Base-by-base conservation (phyloP, 2,113 vertebrate genomes). In the Catagonus wagneri region DNA sequence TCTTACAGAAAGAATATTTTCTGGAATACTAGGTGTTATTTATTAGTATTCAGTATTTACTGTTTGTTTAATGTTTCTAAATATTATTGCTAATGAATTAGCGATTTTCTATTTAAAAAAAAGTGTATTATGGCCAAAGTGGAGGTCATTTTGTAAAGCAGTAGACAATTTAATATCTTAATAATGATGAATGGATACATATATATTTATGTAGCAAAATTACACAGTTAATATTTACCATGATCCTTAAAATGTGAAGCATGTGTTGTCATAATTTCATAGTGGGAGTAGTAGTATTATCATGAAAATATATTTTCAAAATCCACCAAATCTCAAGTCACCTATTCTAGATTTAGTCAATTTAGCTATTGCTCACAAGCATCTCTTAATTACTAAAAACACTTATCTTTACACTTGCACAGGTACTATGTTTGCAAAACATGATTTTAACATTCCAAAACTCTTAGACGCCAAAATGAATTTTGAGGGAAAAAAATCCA, bases 401-500 rank as follows among this genome's bases (percentile, higher is more conserved):
- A 15, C 36, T 8, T 16, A 50, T 93, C 93, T 96, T 76, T 81
- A 69, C 7, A 61, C 50, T 92, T 93, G 29, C 0, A 56, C 2
- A 69, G 32, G 13, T 76, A 89, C 95, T 80, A 74, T 69, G 66
- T 10, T 96, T 95, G 32, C 89, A 86, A 96, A 96, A 92, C 60
- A 89, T 19, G 1, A 22, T 54, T 36, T 84, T 94, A 83, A 92
- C 84, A 91, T 96, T 92, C 95, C 83, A 94, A 96, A 96, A 29
- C 36, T 61, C 29, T 95, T 94, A 95, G 5, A 72, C 1, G 95
- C 90, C 2, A 89, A 90, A 94, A 85, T 87, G 50, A 83, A 71
- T 85, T 92, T 52, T 8, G 54, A 95, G 93, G 71, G 3, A 71
- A 93, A 95, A 87, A 13, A 93, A 34, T 23, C 75, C 2, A 58